These are phyloP conservation scores for Bhutanitis thaidina DNA, from an alignment of 2,888 invertebrate species.

Conservation along the genomic window DNA sequence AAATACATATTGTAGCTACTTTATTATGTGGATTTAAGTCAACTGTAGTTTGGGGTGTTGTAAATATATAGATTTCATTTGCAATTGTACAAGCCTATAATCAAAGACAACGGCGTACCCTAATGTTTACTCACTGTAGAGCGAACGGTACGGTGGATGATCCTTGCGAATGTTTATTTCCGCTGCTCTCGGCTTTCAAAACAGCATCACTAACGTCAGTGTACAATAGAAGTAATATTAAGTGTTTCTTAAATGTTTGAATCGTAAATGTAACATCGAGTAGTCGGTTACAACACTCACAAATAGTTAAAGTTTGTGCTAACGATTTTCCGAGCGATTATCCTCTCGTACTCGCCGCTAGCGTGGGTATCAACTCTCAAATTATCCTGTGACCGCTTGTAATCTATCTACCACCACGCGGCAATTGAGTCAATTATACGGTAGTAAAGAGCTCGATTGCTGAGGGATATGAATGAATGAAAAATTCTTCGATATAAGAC, in stretches of 20 bases:
- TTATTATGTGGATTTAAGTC: too few relatives aligned
- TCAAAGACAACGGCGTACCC: too few relatives aligned
- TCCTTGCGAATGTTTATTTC: too few relatives aligned
- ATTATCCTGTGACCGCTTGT: constrained; percentile 17
- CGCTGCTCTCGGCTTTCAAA: neutral
- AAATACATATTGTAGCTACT: too few relatives aligned
- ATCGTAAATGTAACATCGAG: neutral
- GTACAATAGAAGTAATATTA: neutral
- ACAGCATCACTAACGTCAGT: neutral
- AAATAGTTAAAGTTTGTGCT: neutral
- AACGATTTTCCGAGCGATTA: constrained; percentile 9
- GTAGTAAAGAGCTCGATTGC: neutral
- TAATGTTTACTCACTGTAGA: too few relatives aligned
- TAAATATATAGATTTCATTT: too few relatives aligned
- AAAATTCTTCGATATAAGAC: neutral
- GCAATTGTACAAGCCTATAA: too few relatives aligned
- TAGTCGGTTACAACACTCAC: neutral
- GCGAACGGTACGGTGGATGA: too few relatives aligned
- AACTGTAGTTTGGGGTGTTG: too few relatives aligned
- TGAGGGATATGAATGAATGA: neutral
- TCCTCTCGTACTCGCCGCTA: neutral
- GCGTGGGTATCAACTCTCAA: constrained; percentile 11
- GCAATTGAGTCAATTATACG: constrained; percentile 11
- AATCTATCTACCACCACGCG: constrained; percentile 6
- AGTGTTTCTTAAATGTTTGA: neutral